Base-by-base conservation (phyloP, 2,797 vertebrate genomes). In the Psittacula echo region DNA sequence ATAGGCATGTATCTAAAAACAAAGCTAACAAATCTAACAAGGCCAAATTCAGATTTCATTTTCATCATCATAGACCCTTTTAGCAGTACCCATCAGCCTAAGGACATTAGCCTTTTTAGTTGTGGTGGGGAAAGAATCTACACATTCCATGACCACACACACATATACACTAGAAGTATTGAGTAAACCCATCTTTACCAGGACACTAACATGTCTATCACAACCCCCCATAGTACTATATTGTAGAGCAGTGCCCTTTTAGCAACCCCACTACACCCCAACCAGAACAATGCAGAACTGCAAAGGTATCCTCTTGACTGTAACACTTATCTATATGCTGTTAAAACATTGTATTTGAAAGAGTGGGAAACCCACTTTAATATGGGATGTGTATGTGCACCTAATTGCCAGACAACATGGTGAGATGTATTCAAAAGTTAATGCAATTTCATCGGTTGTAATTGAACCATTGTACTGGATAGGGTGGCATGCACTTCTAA, bases 361-460 rank as follows among this genome's bases (percentile, higher is more conserved):
- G 23, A 23, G 61, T 83, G 62, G 90, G 53, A 72, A 93, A 94
- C 94, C 3, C 8, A 81, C 30, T 86, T 79, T 72, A 91, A 78
- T 44, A 91, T 24, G 53, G 90, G 76, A 89, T 95, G 61, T 22
- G 5, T 50, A 42, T 48, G 73, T 53, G 29, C 65, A 71, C 41
- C n/a, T 77, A 82, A 85, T 65, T 90, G 81, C 67, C 48, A 95
- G 90, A 72, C 37, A 85, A 88, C 85, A 84, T 3, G 26, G 84
- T 44, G 61, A 97, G 73, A 95, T 90, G 95, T 87, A 95, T 87
- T 89, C 32, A 78, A 95, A 96, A 95, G 76, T 83, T 96, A 97
- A 98, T 95, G 82, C 51, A 87, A 97, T 98, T 97, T 97, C 79
- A 94, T 92, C 93, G 30, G 15, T 93, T 91, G 47, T 97, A 97